phyloP scores from a whole-genome alignment of 2,888 invertebrate genomes.

The Fabriciana adippe region DNA sequence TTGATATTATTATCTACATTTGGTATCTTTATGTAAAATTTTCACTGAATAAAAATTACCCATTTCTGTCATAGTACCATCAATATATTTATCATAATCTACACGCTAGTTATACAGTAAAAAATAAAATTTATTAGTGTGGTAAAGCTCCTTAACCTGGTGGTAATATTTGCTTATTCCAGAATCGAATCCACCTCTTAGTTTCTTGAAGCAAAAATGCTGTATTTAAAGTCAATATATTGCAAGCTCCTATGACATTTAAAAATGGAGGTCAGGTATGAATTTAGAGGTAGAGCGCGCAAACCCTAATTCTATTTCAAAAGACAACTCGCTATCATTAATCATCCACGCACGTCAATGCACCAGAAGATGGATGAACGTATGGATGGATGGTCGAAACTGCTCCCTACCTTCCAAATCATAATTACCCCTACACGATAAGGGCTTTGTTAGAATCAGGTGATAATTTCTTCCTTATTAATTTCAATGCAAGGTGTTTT shows the following conservation, averaged over 20 bases:
- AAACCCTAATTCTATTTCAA: conserved; percentile 45
- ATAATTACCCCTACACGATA: conserved; percentile 46
- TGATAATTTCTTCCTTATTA: conserved; percentile 48
- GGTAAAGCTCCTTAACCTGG: too few species aligned
- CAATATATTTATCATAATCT: too few species aligned
- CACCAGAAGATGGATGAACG: conserved; percentile 47
- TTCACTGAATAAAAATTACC: too few species aligned
- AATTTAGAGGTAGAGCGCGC: not conserved
- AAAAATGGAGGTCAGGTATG: not conserved
- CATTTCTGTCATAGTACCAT: too few species aligned
- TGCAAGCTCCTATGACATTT: not conserved
- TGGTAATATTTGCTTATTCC: too few species aligned
- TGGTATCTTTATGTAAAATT: too few species aligned
- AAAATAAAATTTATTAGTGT: too few species aligned
- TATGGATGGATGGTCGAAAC: conserved; percentile 42
- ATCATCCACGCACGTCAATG: conserved; percentile 57
- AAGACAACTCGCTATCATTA: conserved; percentile 52
- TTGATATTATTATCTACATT: too few species aligned
- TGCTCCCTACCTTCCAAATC: conserved; percentile 41
- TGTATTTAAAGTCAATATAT: too few species aligned
- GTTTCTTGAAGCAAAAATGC: too few species aligned
- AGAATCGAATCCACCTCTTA: too few species aligned
- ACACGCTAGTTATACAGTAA: too few species aligned
- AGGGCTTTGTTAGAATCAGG: conserved; percentile 46
- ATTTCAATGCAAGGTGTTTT: conserved; percentile 36